Evolutionary conservation across 2,888 invertebrate species (phyloP).

Genomic region (Athalia rosae): DNA sequence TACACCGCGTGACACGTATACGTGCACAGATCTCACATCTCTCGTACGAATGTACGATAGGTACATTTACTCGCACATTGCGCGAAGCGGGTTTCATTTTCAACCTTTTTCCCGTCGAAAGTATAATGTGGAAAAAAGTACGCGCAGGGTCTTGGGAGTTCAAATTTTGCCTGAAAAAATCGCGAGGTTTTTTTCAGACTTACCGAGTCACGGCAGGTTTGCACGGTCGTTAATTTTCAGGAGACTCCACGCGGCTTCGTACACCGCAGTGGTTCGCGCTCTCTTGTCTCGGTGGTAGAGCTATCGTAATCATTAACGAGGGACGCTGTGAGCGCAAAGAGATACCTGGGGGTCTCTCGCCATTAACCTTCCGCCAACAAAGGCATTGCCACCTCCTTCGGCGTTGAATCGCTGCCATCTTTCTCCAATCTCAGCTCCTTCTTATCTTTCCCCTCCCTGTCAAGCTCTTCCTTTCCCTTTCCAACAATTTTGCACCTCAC

Average conservation of each 20-base stretch:
- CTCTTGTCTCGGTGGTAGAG: slow-evolving; percentile 53
- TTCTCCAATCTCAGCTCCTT: slow-evolving; percentile 40
- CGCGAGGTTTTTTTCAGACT: slow-evolving; percentile 58
- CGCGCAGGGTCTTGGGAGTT: neutral
- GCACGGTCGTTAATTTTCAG: slow-evolving; percentile 65
- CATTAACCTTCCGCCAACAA: slow-evolving; percentile 70
- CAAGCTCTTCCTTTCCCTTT: neutral
- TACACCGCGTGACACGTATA: neutral
- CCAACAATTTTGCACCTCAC: neutral
- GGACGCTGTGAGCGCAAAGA: slow-evolving; percentile 67
- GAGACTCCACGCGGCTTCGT: slow-evolving; percentile 54
- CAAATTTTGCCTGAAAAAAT: slow-evolving; percentile 47
- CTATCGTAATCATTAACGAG: slow-evolving; percentile 70
- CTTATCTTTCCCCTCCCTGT: slow-evolving; percentile 19
- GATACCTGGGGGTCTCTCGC: slow-evolving; percentile 66
- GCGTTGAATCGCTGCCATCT: slow-evolving; percentile 50
- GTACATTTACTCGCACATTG: too few species aligned
- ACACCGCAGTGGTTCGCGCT: slow-evolving; percentile 50
- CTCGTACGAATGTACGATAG: too few species aligned
- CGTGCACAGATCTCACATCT: neutral
- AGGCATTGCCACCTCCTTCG: slow-evolving; percentile 68
- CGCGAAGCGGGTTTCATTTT: too few species aligned
- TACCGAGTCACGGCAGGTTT: slow-evolving; percentile 61
- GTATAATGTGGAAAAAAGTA: neutral
- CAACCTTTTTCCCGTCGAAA: neutral